Conservation (phyloP, 1,140 invertebrate species). For the Pristionchus pacificus region DNA sequence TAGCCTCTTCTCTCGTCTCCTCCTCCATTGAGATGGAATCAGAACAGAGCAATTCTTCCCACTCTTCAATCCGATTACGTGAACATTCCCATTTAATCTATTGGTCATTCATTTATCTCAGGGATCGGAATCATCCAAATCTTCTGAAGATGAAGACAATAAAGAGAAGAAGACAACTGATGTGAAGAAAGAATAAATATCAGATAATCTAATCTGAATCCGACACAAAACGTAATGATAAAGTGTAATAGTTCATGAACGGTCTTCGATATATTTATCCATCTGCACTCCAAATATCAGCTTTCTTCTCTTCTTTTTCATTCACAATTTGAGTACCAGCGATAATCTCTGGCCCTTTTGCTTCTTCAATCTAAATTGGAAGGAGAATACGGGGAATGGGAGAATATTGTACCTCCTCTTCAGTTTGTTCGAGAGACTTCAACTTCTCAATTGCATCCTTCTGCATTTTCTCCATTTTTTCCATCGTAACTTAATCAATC, state of each 20-base stretch:
- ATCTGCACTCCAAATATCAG: neutral
- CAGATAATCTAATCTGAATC: no score
- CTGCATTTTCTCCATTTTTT: neutral
- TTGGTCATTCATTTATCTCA: neutral
- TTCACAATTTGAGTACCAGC: neutral
- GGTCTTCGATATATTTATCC: no score
- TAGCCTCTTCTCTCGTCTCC: neutral
- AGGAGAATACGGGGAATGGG: no score
- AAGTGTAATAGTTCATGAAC: no score
- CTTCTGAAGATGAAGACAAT: neutral
- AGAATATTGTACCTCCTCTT: neutral
- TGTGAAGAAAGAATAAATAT: neutral
- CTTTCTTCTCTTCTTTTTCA: neutral
- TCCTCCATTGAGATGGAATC: neutral
- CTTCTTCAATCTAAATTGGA: no score
- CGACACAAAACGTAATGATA: no score
- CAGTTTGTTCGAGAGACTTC: neutral
- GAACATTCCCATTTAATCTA: no score
- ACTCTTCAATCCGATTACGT: neutral
- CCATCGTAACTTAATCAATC: neutral
- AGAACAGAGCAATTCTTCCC: neutral
- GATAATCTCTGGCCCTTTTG: no score
- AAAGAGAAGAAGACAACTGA: neutral
- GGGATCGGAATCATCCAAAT: neutral
- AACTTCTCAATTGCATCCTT: neutral